A percentile compares a stretch with the other conserved stretches of the same genome.
phyloP scores from a whole-genome alignment of 2,113 vertebrate genomes.

The Ictalurus furcatus region DNA sequence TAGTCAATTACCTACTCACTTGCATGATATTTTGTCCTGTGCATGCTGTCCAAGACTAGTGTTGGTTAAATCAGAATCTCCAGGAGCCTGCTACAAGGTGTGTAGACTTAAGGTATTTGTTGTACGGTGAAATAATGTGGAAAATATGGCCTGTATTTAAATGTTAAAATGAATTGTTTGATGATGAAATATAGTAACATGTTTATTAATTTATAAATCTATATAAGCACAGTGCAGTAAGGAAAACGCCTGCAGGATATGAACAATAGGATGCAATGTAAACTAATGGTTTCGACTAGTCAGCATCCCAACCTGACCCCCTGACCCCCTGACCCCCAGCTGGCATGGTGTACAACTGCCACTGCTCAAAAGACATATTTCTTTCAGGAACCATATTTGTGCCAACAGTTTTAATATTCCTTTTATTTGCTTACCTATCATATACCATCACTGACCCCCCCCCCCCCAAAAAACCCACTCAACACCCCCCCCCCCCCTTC shows the following conservation, averaged over 20 bases:
- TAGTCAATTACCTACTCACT: not conserved
- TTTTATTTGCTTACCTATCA: constrained; percentile 33
- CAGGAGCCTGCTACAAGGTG: not conserved
- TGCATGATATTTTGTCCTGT: not conserved
- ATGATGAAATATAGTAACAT: not conserved
- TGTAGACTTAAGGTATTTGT: not conserved
- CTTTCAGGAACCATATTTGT: constrained; percentile 79
- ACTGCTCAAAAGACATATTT: constrained; percentile 72
- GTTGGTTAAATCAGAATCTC: not conserved
- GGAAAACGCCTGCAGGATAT: not conserved
- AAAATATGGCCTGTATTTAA: not conserved
- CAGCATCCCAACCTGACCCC: not conserved
- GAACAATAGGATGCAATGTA: not conserved
- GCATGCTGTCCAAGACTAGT: not conserved
- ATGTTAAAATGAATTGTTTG: not conserved
- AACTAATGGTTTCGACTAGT: not conserved
- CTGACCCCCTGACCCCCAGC: not conserved
- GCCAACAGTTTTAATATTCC: constrained; percentile 50
- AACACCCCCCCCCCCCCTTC: constrained; percentile 46
- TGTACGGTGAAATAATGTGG: not conserved
- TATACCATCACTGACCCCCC: constrained; percentile 43
- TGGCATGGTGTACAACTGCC: not conserved
- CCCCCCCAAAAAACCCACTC: constrained; percentile 53
- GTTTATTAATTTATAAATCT: not conserved
- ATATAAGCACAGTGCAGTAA: not conserved